A percentile compares a stretch with the other conserved stretches of the same genome.
These are phyloP conservation scores for Pristionchus mayeri DNA, from an alignment of 2,888 invertebrate species.

Conservation along the genomic window DNA sequence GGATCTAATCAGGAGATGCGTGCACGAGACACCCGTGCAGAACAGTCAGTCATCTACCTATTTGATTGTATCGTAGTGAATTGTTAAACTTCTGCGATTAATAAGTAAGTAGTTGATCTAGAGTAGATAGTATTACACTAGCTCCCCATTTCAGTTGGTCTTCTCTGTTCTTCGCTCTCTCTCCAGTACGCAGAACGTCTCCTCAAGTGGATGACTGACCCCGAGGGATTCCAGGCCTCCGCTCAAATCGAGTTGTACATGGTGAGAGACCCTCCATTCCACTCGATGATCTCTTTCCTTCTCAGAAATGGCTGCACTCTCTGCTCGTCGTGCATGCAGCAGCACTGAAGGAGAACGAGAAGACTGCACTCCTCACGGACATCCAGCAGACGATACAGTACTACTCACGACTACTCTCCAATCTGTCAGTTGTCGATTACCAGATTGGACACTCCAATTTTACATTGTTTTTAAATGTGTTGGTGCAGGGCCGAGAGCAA, in stretches of 20 bases:
- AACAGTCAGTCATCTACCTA: conserved; percentile 82
- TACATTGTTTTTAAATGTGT: conserved; percentile 30
- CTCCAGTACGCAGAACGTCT: conserved; percentile 86
- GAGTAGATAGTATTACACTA: neutral
- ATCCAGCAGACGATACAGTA: conserved; percentile 68
- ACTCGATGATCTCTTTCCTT: neutral
- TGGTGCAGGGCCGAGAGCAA: conserved; percentile 66
- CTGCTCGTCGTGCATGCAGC: conserved; percentile 65
- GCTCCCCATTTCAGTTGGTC: conserved; percentile 82
- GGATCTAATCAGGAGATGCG: conserved; percentile 84
- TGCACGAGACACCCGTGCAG: conserved; percentile 86
- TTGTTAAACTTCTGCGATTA: neutral
- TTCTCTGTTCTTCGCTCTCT: conserved; percentile 84
- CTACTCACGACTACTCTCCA: conserved; percentile 58
- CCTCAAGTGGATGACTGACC: conserved; percentile 82
- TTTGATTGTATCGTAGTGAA: neutral
- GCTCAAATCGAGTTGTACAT: conserved; percentile 91
- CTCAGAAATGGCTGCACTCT: conserved; percentile 63
- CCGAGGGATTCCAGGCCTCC: conserved; percentile 83
- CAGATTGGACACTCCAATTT: neutral
- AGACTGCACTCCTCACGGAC: conserved; percentile 66
- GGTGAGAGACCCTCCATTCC: conserved; percentile 28
- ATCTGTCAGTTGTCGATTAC: conserved; percentile 51
- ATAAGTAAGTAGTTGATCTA: neutral
- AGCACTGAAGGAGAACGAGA: conserved; percentile 64